Percentiles rank a stretch among this genome's conserved stretches.
These are phyloP conservation scores for Lasiurus cinereus DNA, from an alignment of 2,113 vertebrate genomes.

Conservation along the genomic window DNA sequence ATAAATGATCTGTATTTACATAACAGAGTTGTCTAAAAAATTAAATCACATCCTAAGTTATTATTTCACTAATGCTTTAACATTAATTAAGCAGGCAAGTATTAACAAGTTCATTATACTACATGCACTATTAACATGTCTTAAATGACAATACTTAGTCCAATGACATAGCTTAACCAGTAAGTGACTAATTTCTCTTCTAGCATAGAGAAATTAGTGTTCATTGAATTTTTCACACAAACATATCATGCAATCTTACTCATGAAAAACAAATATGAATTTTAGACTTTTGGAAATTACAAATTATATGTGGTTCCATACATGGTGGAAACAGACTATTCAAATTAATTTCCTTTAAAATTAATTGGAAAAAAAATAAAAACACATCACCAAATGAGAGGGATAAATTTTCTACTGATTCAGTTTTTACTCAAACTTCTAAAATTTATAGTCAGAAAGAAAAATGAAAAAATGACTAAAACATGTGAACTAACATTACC, in stretches of 20 bases:
- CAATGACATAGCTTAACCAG: not conserved
- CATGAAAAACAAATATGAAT: conserved; percentile 8
- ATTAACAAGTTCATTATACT: not conserved
- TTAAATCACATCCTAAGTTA: conserved; percentile 51
- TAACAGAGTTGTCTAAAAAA: not conserved
- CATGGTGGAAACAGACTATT: not conserved
- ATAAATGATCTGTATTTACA: conserved; percentile 59
- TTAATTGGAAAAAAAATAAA: conserved; percentile 52
- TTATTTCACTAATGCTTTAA: not conserved
- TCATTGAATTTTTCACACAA: conserved; percentile 15
- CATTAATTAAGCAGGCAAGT: not conserved
- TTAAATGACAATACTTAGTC: conserved; percentile 38
- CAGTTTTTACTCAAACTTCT: conserved; percentile 31
- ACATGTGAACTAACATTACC: not conserved
- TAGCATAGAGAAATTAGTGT: conserved; percentile 32
- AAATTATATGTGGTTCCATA: not conserved
- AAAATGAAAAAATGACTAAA: conserved; percentile 36
- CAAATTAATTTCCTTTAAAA: conserved; percentile 51
- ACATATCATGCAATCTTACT: not conserved
- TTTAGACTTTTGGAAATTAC: conserved; percentile 31
- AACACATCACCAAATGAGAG: not conserved
- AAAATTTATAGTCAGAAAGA: conserved; percentile 34
- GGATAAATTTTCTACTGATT: not conserved
- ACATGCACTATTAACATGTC: not conserved
- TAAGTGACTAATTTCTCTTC: not conserved